Evolutionary conservation across 2,888 invertebrate species (phyloP).

Genomic region (Athrips mouffetella): DNA sequence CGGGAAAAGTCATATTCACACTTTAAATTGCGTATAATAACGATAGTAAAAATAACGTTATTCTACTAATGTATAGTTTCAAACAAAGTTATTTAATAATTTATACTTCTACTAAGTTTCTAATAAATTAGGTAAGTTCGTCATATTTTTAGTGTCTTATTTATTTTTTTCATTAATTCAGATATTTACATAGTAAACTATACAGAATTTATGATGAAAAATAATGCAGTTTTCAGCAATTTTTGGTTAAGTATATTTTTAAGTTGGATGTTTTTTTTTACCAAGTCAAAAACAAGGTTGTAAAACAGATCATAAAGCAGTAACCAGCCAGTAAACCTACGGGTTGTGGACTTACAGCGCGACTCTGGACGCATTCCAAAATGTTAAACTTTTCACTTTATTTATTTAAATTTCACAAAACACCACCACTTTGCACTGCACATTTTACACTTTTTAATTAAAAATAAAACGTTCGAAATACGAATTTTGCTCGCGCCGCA

Average conservation of each 20-base stretch:
- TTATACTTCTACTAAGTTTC: too few species aligned
- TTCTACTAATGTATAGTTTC: background rate
- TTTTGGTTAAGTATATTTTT: too few species aligned
- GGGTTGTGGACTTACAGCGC: conserved; percentile 10
- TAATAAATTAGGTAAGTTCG: too few species aligned
- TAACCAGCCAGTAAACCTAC: background rate
- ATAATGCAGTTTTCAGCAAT: too few species aligned
- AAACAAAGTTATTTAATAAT: too few species aligned
- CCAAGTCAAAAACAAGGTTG: background rate
- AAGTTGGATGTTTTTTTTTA: too few species aligned
- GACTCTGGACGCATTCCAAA: conserved; percentile 13
- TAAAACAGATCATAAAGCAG: background rate
- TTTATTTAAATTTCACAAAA: conserved; percentile 16
- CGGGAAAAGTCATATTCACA: background rate
- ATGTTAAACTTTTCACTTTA: conserved; percentile 16
- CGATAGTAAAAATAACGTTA: conserved; percentile 4
- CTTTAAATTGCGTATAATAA: background rate
- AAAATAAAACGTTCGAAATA: conserved; percentile 27
- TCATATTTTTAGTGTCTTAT: too few species aligned
- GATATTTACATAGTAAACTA: too few species aligned
- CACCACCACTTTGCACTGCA: conserved; percentile 36
- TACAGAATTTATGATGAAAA: too few species aligned
- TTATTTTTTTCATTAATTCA: too few species aligned
- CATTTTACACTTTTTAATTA: conserved; percentile 22
- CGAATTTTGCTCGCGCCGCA: conserved; percentile 58